Evolutionary conservation across 2,113 vertebrate species (phyloP).

Genomic region (Notiomystis cincta): DNA sequence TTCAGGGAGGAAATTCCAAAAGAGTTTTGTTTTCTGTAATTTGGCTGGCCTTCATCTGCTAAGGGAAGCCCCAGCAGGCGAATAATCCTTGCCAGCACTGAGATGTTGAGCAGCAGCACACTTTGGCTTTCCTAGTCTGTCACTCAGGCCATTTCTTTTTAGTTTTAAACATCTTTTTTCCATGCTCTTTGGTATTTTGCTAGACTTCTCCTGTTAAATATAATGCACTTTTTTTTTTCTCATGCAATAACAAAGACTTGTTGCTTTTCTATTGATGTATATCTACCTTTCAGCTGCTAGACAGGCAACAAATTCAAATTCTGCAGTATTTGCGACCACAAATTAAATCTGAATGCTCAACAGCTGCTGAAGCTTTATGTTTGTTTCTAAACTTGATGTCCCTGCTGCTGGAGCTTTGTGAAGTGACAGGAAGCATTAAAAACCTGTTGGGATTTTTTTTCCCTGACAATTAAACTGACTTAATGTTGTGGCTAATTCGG

Average conservation of each 20-base stretch:
- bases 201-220: constrained; percentile 36
- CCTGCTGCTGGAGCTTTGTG: not conserved
- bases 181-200: not conserved
- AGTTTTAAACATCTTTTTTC: not conserved
- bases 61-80: not conserved
- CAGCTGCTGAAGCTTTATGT: not conserved
- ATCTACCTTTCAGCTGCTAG: not conserved
- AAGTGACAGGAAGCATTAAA: not conserved
- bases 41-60: not conserved
- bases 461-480: not conserved
- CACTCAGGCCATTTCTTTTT: not conserved
- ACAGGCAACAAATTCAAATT: not conserved
- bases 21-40: not conserved
- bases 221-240: not conserved
- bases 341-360: not conserved
- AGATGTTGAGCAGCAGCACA: not conserved
- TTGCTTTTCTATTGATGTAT: not conserved
- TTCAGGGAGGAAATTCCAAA: constrained; percentile 17
- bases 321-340: not conserved
- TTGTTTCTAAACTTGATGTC: not conserved
- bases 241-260: not conserved
- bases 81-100: not conserved
- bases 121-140: not conserved
- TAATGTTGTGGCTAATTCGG: not conserved
- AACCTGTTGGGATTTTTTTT: not conserved